Percentiles rank a stretch among this genome's conserved stretches.
phyloP scores from a whole-genome alignment of 2,797 vertebrate genomes.

The Takifugu rubripes region DNA sequence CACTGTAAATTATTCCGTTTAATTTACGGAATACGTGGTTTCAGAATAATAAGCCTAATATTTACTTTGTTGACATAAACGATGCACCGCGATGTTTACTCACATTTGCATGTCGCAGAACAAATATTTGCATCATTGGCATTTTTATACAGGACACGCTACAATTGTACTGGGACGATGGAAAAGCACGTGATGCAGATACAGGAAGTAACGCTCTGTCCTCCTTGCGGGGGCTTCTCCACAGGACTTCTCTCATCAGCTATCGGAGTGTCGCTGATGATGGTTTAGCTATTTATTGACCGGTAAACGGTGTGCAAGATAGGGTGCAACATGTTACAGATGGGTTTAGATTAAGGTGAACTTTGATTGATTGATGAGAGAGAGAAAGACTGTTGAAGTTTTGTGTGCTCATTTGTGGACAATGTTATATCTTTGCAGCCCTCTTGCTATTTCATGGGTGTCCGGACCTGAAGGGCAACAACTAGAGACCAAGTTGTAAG shows the following conservation, averaged over 20 bases:
- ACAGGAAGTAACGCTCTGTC: neutral
- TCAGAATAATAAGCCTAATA: too few relatives aligned
- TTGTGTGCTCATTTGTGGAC: slow-evolving; percentile 21
- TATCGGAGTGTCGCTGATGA: slow-evolving; percentile 11
- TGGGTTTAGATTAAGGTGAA: slow-evolving; percentile 14
- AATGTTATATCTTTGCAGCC: neutral
- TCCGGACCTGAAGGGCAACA: neutral
- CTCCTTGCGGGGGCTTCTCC: neutral
- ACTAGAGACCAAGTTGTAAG: slow-evolving; percentile 3
- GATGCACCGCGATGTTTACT: too few relatives aligned
- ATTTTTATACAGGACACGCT: too few relatives aligned
- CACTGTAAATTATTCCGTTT: too few relatives aligned
- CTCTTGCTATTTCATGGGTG: too few relatives aligned
- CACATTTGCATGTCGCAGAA: too few relatives aligned
- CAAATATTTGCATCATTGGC: too few relatives aligned
- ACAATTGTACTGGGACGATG: too few relatives aligned
- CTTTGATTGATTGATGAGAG: neutral
- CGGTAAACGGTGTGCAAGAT: neutral
- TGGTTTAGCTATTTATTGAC: slow-evolving; percentile 1
- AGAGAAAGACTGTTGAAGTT: neutral
- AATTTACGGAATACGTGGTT: too few relatives aligned
- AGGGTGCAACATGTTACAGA: neutral
- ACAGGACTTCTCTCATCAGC: neutral
- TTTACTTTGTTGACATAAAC: too few relatives aligned
- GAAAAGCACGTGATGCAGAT: neutral